Conservation (phyloP, 2,888 invertebrate species). For the Trachelus stipa region DNA sequence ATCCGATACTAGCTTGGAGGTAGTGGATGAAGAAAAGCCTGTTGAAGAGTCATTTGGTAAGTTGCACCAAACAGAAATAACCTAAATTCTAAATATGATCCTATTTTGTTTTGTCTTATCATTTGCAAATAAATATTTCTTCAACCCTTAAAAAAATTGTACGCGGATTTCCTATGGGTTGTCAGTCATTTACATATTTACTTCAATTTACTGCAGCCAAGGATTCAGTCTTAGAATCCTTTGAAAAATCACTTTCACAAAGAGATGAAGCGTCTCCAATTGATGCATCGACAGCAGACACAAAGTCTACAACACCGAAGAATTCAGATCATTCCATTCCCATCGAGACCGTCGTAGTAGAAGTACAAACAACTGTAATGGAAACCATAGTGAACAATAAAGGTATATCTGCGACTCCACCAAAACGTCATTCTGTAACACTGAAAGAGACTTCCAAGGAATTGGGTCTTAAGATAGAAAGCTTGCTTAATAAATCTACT, state of each 20-base stretch:
- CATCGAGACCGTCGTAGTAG: neutral
- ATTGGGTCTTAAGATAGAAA: constrained; percentile 20
- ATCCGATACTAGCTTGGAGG: neutral
- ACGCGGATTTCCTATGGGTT: neutral
- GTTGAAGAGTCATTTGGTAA: neutral
- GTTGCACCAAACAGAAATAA: neutral
- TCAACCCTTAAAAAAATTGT: neutral
- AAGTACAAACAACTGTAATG: neutral
- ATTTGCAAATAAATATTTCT: neutral
- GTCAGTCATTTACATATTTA: neutral
- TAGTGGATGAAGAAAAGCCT: neutral
- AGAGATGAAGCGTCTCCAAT: neutral
- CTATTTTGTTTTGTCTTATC: neutral
- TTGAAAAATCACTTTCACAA: neutral
- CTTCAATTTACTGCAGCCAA: neutral
- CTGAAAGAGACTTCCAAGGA: constrained; percentile 15
- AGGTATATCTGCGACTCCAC: neutral
- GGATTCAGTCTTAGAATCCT: neutral
- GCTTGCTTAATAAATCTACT: constrained; percentile 20
- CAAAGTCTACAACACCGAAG: neutral
- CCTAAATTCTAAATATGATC: neutral
- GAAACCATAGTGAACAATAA: neutral
- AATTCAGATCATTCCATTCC: neutral
- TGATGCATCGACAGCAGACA: neutral
- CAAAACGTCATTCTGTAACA: neutral